Evolutionary conservation across 2,113 vertebrate genomes (phyloP).

Genomic region (Datnioides undecimradiatus): DNA sequence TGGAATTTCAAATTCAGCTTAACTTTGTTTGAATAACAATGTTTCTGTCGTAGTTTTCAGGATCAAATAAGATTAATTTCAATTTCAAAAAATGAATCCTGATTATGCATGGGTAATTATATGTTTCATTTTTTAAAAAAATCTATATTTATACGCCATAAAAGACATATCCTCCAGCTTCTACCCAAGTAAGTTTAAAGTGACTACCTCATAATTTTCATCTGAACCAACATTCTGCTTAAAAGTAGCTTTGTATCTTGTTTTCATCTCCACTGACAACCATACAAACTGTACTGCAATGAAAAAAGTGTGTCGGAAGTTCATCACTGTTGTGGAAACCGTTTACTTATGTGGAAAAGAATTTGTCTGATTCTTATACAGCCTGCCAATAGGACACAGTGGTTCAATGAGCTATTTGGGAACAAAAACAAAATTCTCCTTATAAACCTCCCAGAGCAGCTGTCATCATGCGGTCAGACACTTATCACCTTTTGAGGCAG

Average conservation of each 20-base stretch:
- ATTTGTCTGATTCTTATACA: neutral
- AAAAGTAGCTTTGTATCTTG: neutral
- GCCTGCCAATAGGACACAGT: constrained; percentile 10
- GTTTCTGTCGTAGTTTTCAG: no score
- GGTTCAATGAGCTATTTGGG: constrained; percentile 6
- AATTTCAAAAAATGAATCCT: no score
- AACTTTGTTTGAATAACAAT: no score
- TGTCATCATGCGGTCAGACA: neutral
- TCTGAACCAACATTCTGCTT: neutral
- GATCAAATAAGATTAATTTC: no score
- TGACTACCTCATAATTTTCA: neutral
- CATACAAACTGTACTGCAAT: neutral
- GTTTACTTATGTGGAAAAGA: neutral
- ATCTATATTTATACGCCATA: no score
- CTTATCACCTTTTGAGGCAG: neutral
- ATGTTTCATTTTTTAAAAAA: no score
- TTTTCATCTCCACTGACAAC: neutral
- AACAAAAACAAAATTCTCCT: constrained; percentile 27
- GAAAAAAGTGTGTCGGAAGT: constrained; percentile 9
- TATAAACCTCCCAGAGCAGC: neutral
- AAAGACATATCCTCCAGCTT: neutral
- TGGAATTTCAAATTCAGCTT: no score
- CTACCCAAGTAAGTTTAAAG: neutral
- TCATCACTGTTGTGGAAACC: constrained; percentile 25
- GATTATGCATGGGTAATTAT: no score